These are phyloP conservation scores for Xiphophorus maculatus DNA, from an alignment of 2,113 vertebrate genomes.

Conservation along the genomic window DNA sequence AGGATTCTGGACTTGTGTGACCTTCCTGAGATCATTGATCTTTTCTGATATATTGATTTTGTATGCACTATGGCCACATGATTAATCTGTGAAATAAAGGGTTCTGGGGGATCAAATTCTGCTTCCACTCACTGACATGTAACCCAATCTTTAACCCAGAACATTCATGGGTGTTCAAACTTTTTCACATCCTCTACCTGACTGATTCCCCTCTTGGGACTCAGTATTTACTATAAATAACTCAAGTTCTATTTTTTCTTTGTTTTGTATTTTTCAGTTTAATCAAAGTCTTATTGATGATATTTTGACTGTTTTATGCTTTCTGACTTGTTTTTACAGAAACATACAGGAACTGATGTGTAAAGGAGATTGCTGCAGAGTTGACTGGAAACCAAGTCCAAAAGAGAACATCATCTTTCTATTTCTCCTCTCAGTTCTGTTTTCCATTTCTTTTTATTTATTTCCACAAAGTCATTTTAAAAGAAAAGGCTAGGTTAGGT, in stretches of 20 bases:
- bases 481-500: constrained; percentile 3
- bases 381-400: constrained; percentile 8
- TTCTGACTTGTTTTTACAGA: constrained; percentile 55
- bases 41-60: too few relatives aligned
- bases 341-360: constrained; percentile 38
- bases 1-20: too few relatives aligned
- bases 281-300: neutral
- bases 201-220: too few relatives aligned
- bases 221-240: too few relatives aligned
- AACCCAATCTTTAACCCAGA: too few relatives aligned
- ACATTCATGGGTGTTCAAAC: too few relatives aligned
- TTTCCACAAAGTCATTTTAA: constrained; percentile 9
- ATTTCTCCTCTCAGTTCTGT: constrained; percentile 23
- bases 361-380: neutral
- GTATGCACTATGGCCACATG: too few relatives aligned
- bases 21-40: too few relatives aligned
- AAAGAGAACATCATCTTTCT: constrained; percentile 14
- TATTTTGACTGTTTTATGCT: neutral
- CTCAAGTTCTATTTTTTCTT: neutral
- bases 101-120: too few relatives aligned
- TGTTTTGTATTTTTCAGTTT: neutral
- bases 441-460: neutral
- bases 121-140: too few relatives aligned
- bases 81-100: too few relatives aligned
- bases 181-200: too few relatives aligned